Evolutionary conservation across 1,140 invertebrate genomes (phyloP).

Genomic region (Eueides isabella): DNA sequence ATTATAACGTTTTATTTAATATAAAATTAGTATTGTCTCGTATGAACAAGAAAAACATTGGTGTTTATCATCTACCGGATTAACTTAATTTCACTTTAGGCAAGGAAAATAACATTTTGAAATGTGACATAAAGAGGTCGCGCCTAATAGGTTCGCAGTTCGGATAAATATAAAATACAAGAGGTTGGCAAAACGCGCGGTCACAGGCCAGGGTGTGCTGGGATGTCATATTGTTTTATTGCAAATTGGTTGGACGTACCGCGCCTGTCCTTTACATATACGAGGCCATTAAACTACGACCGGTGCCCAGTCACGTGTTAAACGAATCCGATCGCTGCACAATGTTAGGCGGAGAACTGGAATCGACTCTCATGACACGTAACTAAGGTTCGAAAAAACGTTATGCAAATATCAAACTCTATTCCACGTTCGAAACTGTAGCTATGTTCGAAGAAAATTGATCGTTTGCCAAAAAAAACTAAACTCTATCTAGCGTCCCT

Average conservation of each 20-base stretch:
- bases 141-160: conserved; percentile 58
- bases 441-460: conserved; percentile 31
- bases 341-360: conserved; percentile 59
- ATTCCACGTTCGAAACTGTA: conserved; percentile 33
- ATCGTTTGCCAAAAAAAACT: conserved; percentile 34
- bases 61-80: conserved; percentile 43
- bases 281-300: conserved; percentile 77
- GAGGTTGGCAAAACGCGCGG: conserved; percentile 55
- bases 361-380: conserved; percentile 49
- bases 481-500: conserved; percentile 29
- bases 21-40: too few species aligned
- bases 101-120: conserved; percentile 48
- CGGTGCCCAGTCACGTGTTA: conserved; percentile 77
- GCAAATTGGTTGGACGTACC: conserved; percentile 80
- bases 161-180: conserved; percentile 69
- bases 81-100: conserved; percentile 58
- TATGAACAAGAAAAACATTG: conserved; percentile 27
- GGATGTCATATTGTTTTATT: conserved; percentile 79
- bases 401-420: conserved; percentile 41
- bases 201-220: conserved; percentile 60
- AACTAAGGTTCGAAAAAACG: conserved; percentile 36
- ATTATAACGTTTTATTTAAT: too few species aligned
- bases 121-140: conserved; percentile 63
- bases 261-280: conserved; percentile 79
- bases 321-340: conserved; percentile 77